Percentiles rank a stretch among this genome's conserved stretches.
phyloP scores from a whole-genome alignment of 2,113 vertebrate species.

The Gorsachius goisagi region DNA sequence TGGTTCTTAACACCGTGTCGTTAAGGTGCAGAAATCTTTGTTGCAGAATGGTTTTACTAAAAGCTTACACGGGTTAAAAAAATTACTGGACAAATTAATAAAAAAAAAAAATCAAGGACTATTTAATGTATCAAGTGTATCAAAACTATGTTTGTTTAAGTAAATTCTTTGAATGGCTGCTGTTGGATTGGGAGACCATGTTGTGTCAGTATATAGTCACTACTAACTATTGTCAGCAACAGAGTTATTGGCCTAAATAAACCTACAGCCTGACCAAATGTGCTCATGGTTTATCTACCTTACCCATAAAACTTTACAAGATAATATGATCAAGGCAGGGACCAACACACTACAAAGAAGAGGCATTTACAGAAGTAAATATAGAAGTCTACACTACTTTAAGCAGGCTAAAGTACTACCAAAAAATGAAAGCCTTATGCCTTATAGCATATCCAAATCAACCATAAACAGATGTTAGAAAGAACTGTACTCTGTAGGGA shows the following conservation, averaged over 20 bases:
- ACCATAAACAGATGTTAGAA: background rate
- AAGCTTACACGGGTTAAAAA: background rate
- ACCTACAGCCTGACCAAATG: background rate
- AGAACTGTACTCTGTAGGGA: background rate
- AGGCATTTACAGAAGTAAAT: background rate
- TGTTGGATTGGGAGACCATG: background rate
- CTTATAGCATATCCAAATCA: background rate
- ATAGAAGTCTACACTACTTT: background rate
- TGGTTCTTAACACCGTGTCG: background rate
- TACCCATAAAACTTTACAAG: background rate
- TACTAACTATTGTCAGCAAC: background rate
- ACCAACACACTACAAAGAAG: background rate
- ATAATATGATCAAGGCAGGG: accelerated
- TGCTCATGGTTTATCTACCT: background rate
- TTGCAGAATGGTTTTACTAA: background rate
- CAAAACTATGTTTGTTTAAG: background rate
- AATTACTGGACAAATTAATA: background rate
- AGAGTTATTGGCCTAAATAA: background rate
- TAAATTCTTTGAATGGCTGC: background rate
- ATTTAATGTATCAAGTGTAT: background rate
- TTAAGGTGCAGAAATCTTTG: background rate
- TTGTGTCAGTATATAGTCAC: background rate
- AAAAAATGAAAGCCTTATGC: background rate
- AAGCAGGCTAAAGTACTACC: background rate
- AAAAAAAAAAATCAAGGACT: background rate